Evolutionary conservation across 2,113 vertebrate species (phyloP).

Genomic region (Cephalopholis sonnerati): DNA sequence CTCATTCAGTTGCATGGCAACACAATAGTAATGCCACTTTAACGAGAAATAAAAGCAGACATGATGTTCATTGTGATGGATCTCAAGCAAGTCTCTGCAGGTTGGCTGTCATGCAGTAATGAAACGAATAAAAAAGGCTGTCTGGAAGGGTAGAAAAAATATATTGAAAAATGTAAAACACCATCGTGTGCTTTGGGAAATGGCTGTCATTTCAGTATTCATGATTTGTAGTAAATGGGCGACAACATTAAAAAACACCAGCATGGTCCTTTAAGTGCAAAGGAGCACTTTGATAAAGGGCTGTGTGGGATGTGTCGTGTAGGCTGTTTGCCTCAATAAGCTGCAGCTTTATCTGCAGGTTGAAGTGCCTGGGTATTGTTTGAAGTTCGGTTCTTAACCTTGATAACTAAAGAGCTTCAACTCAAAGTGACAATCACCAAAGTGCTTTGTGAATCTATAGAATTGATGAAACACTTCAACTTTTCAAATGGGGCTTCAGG

Average conservation of each 20-base stretch:
- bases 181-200: background rate
- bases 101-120: background rate
- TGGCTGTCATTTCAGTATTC: background rate
- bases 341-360: constrained; percentile 29
- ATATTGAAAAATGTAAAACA: background rate
- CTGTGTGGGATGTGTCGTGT: constrained; percentile 48
- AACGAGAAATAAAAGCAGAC: background rate
- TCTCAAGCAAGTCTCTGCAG: constrained; percentile 1
- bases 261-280: constrained; percentile 34
- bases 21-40: background rate
- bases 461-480: constrained; percentile 23
- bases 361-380: constrained; percentile 47
- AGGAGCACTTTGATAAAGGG: constrained; percentile 42
- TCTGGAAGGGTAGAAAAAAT: background rate
- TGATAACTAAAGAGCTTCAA: constrained; percentile 41
- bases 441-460: constrained; percentile 21
- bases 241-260: constrained; percentile 36
- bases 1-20: background rate
- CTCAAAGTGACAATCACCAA: constrained; percentile 25
- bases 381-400: constrained; percentile 50
- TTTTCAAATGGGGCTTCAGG: background rate
- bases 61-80: background rate
- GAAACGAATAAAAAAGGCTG: background rate
- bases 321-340: constrained; percentile 36
- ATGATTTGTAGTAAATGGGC: constrained; percentile 32